Evolutionary conservation across 2,113 vertebrate species (phyloP), one percentile per base, ranked within the genome.

Genomic region (Salvelinus fontinalis): DNA sequence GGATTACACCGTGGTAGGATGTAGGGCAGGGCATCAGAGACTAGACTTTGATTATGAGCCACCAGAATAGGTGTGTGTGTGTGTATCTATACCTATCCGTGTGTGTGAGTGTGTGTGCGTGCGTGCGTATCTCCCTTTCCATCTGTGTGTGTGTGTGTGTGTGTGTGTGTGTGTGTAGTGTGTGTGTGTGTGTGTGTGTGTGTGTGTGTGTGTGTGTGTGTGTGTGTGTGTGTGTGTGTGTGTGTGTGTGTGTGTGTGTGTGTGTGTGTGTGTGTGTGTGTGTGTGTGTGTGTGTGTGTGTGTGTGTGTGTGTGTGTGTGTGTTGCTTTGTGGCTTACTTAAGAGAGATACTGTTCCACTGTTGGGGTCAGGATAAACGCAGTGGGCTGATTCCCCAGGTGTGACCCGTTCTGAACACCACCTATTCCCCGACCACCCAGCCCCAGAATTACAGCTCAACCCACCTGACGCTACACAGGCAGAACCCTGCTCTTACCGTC

Each of bases 1-100:
- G 85, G 88, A 91, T 91, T 91, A 92, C 91, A 89, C 89, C 79
- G 82, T 80, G 84, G 79, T 84, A 88, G 80, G 86, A 93, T 91
- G 88, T 91, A 89, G 92, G 88, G 79, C 91, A 89, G 83, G 83
- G 74, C 92, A 85, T 48, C 71, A 77, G 91, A 90, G 92, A 93
- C 88, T 83, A 27, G 85, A 75, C 88, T 92, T 93, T 93, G 91
- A 93, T 92, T 93, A 92, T 93, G 85, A 87, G 81, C 89, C 86
- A 89, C 85, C 80, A 83, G 87, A 90, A 91, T 90, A 91, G 89
- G 67, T 77, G 44, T 76, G 31, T 31, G 29, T 90, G n/a, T 79
- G 64, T 71, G 65, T 65, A 64, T 78, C 13, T 65, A 66, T 26
- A 51, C 60, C 44, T 74, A 57, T 49, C 3, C 24, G 18, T 16